Evolutionary conservation across 2,113 vertebrate genomes (phyloP).

Genomic region (Embiotoca jacksoni): DNA sequence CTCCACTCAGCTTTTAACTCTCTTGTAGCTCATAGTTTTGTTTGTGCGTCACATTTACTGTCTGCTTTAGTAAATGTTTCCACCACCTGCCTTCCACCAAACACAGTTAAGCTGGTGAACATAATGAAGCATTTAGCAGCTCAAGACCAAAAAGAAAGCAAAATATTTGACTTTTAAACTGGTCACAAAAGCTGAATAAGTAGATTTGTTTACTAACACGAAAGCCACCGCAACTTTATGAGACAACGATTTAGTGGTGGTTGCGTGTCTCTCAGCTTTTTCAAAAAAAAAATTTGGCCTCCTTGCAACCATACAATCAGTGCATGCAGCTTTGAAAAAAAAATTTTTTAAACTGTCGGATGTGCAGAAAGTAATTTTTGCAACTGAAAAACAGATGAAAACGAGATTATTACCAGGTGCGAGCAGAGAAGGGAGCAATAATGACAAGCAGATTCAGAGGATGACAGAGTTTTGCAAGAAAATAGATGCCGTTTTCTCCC

Average conservation of each 20-base stretch:
- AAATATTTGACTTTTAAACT: not conserved
- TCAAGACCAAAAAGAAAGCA: not conserved
- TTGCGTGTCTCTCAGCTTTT: not conserved
- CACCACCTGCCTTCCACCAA: not conserved
- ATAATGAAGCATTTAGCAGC: not conserved
- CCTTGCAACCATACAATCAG: not conserved
- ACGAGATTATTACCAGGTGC: slow-evolving; percentile 20
- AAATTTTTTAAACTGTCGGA: no score
- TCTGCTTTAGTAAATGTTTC: not conserved
- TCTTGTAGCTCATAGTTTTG: not conserved
- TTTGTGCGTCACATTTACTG: not conserved
- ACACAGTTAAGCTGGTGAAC: not conserved
- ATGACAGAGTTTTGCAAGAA: slow-evolving; percentile 25
- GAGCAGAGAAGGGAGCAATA: not conserved
- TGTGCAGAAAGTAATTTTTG: not conserved
- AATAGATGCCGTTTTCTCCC: slow-evolving; percentile 29
- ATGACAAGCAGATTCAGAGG: slow-evolving; percentile 1
- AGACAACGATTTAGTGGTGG: no score
- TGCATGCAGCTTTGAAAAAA: not conserved
- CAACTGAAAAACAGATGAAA: slow-evolving; percentile 1
- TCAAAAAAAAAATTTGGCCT: not conserved
- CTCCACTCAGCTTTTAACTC: not conserved
- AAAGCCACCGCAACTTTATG: not conserved
- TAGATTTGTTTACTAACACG: not conserved
- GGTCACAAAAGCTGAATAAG: not conserved